Percentiles rank a stretch among this genome's conserved stretches.
Conservation (phyloP, 2,888 invertebrate genomes). For the Cordylochernes scorpioides region DNA sequence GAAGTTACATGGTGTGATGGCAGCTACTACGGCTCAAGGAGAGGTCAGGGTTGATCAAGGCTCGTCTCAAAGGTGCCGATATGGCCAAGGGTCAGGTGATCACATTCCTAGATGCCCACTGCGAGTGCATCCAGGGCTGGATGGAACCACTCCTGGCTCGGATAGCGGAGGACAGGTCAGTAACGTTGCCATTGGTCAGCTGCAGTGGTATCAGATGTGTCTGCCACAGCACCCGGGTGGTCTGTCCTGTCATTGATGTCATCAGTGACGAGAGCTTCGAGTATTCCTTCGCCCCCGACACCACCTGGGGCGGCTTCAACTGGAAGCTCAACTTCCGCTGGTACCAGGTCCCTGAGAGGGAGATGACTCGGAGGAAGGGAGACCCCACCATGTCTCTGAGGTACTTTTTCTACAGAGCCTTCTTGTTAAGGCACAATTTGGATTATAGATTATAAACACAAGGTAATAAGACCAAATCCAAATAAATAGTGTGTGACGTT, state of each 20-base stretch:
- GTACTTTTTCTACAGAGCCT: too few species aligned
- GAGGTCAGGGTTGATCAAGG: constrained; percentile 81
- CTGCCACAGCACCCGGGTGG: constrained; percentile 30
- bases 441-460: too few species aligned
- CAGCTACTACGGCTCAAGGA: constrained; percentile 60
- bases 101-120: constrained; percentile 91
- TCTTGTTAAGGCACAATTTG: too few species aligned
- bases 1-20: not conserved
- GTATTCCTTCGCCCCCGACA: constrained; percentile 73
- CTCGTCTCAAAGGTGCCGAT: constrained; percentile 72
- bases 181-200: too few species aligned
- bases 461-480: too few species aligned
- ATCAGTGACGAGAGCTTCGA: constrained; percentile 86
- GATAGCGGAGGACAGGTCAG: constrained; percentile 53
- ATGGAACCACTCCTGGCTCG: constrained; percentile 76
- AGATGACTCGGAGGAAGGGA: constrained; percentile 10
- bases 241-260: constrained; percentile 68
- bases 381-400: constrained; percentile 9
- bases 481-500: too few species aligned
- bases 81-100: constrained; percentile 67
- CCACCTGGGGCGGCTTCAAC: constrained; percentile 94
- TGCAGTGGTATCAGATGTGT: not conserved
- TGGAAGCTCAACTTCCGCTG: constrained; percentile 74
- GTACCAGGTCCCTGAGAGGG: constrained; percentile 14
- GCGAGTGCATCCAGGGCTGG: constrained; percentile 96